phyloP scores from a whole-genome alignment of 2,797 vertebrate species.

The Rhinogobio ventralis region DNA sequence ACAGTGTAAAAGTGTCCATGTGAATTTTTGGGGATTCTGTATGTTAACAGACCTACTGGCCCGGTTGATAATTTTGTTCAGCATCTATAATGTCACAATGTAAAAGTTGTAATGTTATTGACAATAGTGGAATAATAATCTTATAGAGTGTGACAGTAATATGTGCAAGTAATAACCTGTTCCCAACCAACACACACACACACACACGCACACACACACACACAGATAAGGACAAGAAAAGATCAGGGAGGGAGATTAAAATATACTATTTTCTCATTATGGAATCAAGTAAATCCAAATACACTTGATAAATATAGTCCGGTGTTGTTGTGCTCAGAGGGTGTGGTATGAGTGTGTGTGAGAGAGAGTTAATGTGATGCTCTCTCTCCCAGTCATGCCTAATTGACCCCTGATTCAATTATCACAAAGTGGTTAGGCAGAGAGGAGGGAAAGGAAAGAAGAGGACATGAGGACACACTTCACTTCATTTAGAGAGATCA shows the following conservation, averaged over 20 bases:
- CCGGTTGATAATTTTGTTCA: not conserved
- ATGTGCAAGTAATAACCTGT: not conserved
- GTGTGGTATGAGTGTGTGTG: slow-evolving; percentile 31
- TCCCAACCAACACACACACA: not conserved
- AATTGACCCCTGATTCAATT: slow-evolving; percentile 56
- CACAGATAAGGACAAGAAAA: not conserved
- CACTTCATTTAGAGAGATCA: slow-evolving; percentile 40
- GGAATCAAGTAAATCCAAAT: slow-evolving; percentile 18
- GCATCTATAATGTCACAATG: not conserved
- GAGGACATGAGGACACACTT: slow-evolving; percentile 24
- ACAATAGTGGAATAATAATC: not conserved
- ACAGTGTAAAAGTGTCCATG: not conserved
- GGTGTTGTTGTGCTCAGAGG: slow-evolving; percentile 18
- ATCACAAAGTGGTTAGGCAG: slow-evolving; percentile 40
- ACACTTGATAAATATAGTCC: slow-evolving; percentile 34
- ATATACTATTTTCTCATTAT: slow-evolving; percentile 33
- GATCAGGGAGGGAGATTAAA: slow-evolving; percentile 7
- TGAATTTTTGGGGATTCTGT: not conserved
- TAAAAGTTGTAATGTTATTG: not conserved
- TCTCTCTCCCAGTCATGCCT: slow-evolving; percentile 35
- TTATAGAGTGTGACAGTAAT: not conserved
- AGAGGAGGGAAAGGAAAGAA: slow-evolving; percentile 12
- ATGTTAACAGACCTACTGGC: not conserved
- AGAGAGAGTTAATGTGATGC: slow-evolving; percentile 16
- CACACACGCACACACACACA: too few species aligned